Conservation (phyloP, 2,113 vertebrate species). For the Spermophilus dauricus region DNA sequence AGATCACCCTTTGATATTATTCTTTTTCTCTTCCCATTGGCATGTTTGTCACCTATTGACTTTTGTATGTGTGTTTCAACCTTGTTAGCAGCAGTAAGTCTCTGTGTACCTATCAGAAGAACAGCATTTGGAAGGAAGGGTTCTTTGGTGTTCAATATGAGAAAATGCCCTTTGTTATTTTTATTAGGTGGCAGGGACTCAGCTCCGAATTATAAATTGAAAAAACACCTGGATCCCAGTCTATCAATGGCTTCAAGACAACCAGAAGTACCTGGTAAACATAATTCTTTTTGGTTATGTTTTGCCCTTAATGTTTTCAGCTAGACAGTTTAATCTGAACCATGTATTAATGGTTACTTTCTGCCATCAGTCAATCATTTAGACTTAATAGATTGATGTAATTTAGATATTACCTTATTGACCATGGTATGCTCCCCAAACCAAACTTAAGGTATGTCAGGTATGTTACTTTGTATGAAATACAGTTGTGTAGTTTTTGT, state of each 20-base stretch:
- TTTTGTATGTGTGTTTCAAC: neutral
- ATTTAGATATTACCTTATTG: slow-evolving; percentile 25
- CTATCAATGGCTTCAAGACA: slow-evolving; percentile 88
- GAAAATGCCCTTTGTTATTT: slow-evolving; percentile 79
- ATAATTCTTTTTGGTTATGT: slow-evolving; percentile 66
- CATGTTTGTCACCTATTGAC: neutral
- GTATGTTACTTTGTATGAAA: slow-evolving; percentile 36
- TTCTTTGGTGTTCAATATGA: slow-evolving; percentile 63
- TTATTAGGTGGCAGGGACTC: slow-evolving; percentile 84
- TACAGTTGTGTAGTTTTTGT: neutral
- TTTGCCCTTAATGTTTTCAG: slow-evolving; percentile 1
- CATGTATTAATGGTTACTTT: neutral
- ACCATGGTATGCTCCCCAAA: neutral
- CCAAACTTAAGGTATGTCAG: neutral
- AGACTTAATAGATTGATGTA: slow-evolving; percentile 39
- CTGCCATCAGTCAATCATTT: neutral
- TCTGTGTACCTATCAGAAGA: slow-evolving; percentile 16
- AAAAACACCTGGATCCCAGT: slow-evolving; percentile 78
- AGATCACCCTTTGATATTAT: neutral
- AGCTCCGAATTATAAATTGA: slow-evolving; percentile 80
- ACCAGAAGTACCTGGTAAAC: slow-evolving; percentile 90
- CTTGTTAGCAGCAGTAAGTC: neutral
- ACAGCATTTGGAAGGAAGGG: neutral
- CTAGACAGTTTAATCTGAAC: slow-evolving; percentile 13
- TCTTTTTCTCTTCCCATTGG: neutral